Conservation (phyloP, 2,888 invertebrate species). For the Acanthosepion lycidas region DNA sequence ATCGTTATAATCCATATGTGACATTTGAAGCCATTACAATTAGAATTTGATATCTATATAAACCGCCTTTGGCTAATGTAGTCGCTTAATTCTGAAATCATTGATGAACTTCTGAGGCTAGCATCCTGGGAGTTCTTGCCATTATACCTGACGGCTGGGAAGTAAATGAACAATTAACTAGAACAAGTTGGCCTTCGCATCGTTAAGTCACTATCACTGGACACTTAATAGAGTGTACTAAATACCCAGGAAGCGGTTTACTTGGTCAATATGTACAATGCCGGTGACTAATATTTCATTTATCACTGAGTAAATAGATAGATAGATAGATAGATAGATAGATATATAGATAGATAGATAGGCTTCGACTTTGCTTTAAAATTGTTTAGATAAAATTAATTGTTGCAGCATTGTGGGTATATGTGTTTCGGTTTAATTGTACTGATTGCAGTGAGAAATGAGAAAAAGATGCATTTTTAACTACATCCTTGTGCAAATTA, state of each 20-base stretch:
- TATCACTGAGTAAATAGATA: background rate
- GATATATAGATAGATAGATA: too few relatives aligned
- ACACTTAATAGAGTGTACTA: background rate
- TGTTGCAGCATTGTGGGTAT: too few relatives aligned
- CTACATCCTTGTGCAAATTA: too few relatives aligned
- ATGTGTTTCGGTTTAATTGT: too few relatives aligned
- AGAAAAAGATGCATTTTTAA: too few relatives aligned
- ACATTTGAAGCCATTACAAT: background rate
- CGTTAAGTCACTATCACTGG: background rate
- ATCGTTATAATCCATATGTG: background rate
- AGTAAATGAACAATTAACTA: background rate
- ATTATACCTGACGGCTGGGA: background rate
- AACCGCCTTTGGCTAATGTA: background rate
- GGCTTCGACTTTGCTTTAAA: too few relatives aligned
- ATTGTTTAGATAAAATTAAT: too few relatives aligned
- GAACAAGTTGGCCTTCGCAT: background rate
- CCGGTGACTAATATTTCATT: background rate
- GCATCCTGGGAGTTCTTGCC: fast-evolving
- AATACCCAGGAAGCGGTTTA: background rate
- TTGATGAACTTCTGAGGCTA: background rate
- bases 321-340: too few relatives aligned
- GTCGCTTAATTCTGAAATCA: background rate
- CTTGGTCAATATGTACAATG: background rate
- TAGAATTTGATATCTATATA: background rate
- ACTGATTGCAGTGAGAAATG: too few relatives aligned